Percentiles rank a stretch among this genome's conserved stretches.
These are phyloP conservation scores for Azemiops feae DNA, from an alignment of 2,113 vertebrate species.

Conservation along the genomic window DNA sequence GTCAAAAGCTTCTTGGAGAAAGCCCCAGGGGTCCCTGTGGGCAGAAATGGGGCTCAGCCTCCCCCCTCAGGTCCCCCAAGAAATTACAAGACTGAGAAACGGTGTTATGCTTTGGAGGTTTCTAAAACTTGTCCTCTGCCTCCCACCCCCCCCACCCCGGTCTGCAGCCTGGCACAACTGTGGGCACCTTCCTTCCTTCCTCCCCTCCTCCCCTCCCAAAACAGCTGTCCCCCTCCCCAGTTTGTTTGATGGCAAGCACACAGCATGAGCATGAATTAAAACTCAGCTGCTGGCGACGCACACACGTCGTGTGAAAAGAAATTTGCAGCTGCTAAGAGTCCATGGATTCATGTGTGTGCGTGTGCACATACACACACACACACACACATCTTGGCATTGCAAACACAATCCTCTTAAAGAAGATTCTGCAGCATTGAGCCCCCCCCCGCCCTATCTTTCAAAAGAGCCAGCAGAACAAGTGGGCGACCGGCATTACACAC, in stretches of 20 bases:
- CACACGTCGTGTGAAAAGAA: background rate
- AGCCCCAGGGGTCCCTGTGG: background rate
- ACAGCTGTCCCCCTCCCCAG: background rate
- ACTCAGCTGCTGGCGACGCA: constrained; percentile 3
- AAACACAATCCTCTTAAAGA: background rate
- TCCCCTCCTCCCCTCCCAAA: background rate
- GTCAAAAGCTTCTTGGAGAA: background rate
- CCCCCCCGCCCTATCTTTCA: background rate
- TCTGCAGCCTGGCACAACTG: background rate
- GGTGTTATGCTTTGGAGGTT: no score
- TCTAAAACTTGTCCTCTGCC: no score
- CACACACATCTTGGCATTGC: background rate
- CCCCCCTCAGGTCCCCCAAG: no score
- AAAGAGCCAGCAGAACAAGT: background rate
- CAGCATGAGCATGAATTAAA: background rate
- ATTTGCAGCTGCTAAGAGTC: background rate
- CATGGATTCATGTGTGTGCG: background rate
- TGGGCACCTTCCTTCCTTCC: background rate
- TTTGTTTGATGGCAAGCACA: background rate
- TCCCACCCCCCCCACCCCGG: fast-evolving
- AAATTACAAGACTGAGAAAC: no score
- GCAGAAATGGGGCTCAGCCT: background rate
- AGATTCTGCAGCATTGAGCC: background rate
- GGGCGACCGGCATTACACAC: background rate
- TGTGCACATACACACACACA: fast-evolving